A percentile compares a stretch with the other conserved stretches of the same genome.
phyloP scores from a whole-genome alignment of 2,888 invertebrate genomes.

The Emesis russula region DNA sequence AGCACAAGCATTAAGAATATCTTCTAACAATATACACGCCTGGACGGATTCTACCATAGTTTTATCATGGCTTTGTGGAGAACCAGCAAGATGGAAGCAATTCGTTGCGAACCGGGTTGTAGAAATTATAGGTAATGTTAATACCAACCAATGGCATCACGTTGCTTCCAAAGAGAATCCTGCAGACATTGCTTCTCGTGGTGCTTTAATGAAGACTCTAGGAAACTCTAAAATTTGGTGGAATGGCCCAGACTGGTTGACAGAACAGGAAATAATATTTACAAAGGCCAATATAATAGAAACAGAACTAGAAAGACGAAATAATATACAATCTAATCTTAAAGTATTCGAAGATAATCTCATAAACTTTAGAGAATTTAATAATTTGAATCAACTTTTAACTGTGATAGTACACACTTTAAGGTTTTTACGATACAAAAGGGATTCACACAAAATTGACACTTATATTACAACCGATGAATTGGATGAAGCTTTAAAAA shows the following conservation, averaged over 20 bases:
- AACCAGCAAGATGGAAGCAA: slow-evolving; percentile 79
- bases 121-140: slow-evolving; percentile 65
- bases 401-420: background rate
- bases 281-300: background rate
- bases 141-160: slow-evolving; percentile 69
- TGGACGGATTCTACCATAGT: slow-evolving; percentile 57
- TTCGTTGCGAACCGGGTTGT: slow-evolving; percentile 75
- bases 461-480: background rate
- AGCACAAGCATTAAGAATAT: slow-evolving; percentile 53
- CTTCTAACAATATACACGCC: slow-evolving; percentile 46
- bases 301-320: background rate
- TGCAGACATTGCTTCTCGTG: slow-evolving; percentile 80
- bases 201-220: slow-evolving; percentile 61
- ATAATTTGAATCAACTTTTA: background rate
- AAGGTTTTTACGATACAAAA: background rate
- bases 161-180: slow-evolving; percentile 77
- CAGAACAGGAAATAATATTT: slow-evolving; percentile 35
- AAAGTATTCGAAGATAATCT: background rate
- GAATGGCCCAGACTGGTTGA: slow-evolving; percentile 77
- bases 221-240: slow-evolving; percentile 69
- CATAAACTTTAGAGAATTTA: background rate
- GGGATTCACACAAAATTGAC: background rate
- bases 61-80: slow-evolving; percentile 67
- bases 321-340: slow-evolving; percentile 35
- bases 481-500: slow-evolving; percentile 7